These are phyloP conservation scores for Tachysurus vachellii DNA, from an alignment of 2,113 vertebrate species.

Conservation along the genomic window DNA sequence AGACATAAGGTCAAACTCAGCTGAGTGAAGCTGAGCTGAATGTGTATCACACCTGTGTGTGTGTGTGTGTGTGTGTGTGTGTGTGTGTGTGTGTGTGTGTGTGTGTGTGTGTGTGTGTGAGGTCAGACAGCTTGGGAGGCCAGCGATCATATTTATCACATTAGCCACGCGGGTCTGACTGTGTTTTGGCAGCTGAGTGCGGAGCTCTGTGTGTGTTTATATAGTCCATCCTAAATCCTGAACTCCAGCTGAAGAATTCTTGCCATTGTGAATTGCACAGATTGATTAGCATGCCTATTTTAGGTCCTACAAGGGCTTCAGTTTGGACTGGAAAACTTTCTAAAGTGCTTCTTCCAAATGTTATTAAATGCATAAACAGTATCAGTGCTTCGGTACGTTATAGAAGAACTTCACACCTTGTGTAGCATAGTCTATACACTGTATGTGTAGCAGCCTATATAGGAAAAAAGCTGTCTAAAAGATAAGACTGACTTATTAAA, in stretches of 20 bases:
- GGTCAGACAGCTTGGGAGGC: conserved; percentile 39
- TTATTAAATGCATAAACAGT: not conserved
- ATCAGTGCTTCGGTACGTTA: not conserved
- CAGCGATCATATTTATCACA: conserved; percentile 41
- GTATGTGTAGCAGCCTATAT: not conserved
- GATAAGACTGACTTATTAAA: not conserved
- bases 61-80: conserved; percentile 34
- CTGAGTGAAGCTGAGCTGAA: conserved; percentile 1
- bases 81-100: conserved; percentile 34
- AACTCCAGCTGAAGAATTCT: conserved; percentile 24
- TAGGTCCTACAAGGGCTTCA: not conserved
- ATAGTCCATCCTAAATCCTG: conserved; percentile 21
- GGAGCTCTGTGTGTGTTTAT: conserved; percentile 23
- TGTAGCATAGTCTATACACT: not conserved
- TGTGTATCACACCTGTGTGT: conserved; percentile 26
- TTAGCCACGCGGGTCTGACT: conserved; percentile 34
- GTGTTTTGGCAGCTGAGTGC: conserved; percentile 50
- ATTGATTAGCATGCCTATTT: conserved; percentile 25
- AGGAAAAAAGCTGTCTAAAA: not conserved
- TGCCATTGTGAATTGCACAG: conserved; percentile 10
- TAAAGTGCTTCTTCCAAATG: conserved; percentile 2
- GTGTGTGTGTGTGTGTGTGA: conserved; percentile 30
- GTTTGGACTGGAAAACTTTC: not conserved
- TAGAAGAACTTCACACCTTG: not conserved
- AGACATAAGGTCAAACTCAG: not conserved